Base-by-base conservation (phyloP, 1,140 invertebrate genomes). In the Varroa destructor region DNA sequence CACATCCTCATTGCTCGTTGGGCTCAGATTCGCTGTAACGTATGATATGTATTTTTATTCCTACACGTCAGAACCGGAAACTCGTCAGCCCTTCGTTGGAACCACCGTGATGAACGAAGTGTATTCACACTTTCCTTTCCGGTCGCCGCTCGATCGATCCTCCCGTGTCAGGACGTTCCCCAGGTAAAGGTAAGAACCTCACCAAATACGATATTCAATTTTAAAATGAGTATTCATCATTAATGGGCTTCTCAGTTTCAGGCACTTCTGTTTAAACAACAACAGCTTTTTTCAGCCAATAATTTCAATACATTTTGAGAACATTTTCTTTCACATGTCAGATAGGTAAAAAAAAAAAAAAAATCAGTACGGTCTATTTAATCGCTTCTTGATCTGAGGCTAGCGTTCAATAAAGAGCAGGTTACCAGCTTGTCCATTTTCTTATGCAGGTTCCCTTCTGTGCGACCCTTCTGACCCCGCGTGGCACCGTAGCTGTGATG, bases 101-200 rank as follows among this genome's bases (percentile, higher is more conserved):
- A 37, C 8, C 61, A 67, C 40, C 61, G 61, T 4, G 61, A 67
- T 46, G 61, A 67, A 14, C 61, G 61, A 12, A 67, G 61, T 40
- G 40, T 67, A 8, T 67, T 67, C 37, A 67, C 61, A 8, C 40
- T 67, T 67, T 67, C 61, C 37, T 67, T 67, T 46, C 61, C 61
- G 61, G 46, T 46, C 12, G 61, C 61, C 14, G 61, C 61, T 40
- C 61, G 61, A 25, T 67, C 61, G 14, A 40, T 67, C 3, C 14
- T 67, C 46, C 61, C 61, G 1, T 67, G 61, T 8, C 61, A 67
- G 46, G 61, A 67, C 37, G 61, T 67, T 2, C 61, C 61, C 61
- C 61, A 67, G 46, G 61, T 67, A n/a, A 67, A 67, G 61, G 61
- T 67, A 46, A 67, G 36, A 37, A 14, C 8, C 36, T 14, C 3